A percentile compares a stretch with the other conserved stretches of the same genome.
Evolutionary conservation across 2,113 vertebrate species (phyloP).

Genomic region (Microcebus tavaratra): DNA sequence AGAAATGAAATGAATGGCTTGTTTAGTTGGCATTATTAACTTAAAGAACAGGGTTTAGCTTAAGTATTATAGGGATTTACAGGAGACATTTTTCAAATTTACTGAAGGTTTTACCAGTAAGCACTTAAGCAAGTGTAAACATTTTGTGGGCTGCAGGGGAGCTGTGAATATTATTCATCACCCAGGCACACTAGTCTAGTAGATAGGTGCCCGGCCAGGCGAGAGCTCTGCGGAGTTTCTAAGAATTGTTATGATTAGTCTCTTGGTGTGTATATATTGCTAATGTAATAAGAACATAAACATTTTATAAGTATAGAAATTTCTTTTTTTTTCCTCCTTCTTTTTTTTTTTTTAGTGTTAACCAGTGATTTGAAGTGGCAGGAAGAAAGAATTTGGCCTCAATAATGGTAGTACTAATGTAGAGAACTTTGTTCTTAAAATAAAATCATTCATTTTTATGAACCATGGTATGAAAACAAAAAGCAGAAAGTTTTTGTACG

Average conservation of each 20-base stretch:
- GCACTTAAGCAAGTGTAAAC: slow-evolving; percentile 84
- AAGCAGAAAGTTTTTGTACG: neutral
- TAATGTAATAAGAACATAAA: slow-evolving; percentile 78
- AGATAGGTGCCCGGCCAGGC: neutral
- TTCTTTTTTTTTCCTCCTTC: slow-evolving; percentile 55
- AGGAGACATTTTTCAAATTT: slow-evolving; percentile 83
- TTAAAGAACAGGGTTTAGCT: slow-evolving; percentile 80
- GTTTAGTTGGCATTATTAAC: slow-evolving; percentile 79
- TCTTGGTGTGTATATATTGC: slow-evolving; percentile 63
- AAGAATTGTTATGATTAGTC: slow-evolving; percentile 72
- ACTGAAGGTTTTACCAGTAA: slow-evolving; percentile 83
- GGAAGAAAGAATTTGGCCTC: slow-evolving; percentile 56
- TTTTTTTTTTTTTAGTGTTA: slow-evolving; percentile 60
- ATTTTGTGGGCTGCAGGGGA: slow-evolving; percentile 74
- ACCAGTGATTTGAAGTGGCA: slow-evolving; percentile 37
- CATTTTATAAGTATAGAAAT: slow-evolving; percentile 68
- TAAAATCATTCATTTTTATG: neutral
- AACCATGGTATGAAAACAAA: neutral
- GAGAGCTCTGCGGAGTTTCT: slow-evolving; percentile 49
- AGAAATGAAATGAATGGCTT: slow-evolving; percentile 79
- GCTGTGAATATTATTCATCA: slow-evolving; percentile 72
- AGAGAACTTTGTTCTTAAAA: slow-evolving; percentile 2
- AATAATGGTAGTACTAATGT: neutral
- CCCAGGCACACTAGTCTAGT: slow-evolving; percentile 54
- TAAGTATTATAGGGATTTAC: slow-evolving; percentile 80